phyloP scores from a whole-genome alignment of 2,888 invertebrate species.

The Rhogogaster chlorosoma region DNA sequence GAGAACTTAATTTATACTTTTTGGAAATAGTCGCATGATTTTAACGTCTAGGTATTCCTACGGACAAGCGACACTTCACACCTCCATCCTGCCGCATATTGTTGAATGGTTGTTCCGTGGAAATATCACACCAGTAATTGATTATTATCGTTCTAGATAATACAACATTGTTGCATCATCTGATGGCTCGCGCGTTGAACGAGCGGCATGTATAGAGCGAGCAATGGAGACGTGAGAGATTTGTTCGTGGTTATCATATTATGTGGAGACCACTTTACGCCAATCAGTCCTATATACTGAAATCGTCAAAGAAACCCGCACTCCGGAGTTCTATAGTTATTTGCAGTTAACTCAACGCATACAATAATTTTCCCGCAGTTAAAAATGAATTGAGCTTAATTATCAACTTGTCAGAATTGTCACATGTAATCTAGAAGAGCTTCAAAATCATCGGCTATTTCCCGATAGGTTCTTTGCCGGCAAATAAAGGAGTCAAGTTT shows the following conservation, averaged over 20 bases:
- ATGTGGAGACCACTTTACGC: slow-evolving; percentile 43
- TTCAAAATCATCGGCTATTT: no score
- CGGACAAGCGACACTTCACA: background rate
- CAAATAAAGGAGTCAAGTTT: no score
- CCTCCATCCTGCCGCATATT: background rate
- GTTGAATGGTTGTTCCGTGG: background rate
- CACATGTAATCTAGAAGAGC: no score
- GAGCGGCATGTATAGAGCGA: background rate
- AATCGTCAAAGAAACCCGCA: slow-evolving; percentile 30
- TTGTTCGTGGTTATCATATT: background rate
- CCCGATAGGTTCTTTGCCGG: no score
- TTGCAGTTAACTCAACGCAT: background rate
- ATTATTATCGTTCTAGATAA: no score
- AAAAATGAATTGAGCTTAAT: background rate
- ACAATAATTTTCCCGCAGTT: background rate
- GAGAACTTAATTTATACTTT: background rate
- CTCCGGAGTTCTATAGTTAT: background rate
- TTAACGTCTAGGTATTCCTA: background rate
- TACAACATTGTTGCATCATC: no score
- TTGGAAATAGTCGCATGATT: background rate
- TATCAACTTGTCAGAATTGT: background rate
- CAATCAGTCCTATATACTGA: slow-evolving; percentile 34
- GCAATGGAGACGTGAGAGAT: slow-evolving; percentile 19
- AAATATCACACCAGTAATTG: no score
- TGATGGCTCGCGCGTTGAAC: background rate